Conservation (phyloP, 2,888 invertebrate species). For the Bugulina stolonifera region DNA sequence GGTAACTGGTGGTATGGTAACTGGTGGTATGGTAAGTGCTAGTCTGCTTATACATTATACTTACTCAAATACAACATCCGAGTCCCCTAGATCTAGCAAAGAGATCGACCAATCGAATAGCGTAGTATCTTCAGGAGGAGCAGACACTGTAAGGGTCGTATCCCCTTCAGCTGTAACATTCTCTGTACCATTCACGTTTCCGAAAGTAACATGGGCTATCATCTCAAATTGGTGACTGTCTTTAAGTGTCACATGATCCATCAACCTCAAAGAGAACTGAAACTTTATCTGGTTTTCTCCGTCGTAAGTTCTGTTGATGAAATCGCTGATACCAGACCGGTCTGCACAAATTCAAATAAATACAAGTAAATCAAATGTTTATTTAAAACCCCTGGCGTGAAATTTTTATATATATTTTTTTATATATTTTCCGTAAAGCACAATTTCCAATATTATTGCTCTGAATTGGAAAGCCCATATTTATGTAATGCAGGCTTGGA, state of each 20-base stretch:
- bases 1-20: too few relatives aligned
- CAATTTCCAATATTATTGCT: too few relatives aligned
- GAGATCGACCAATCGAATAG: background rate
- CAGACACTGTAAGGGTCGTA: background rate
- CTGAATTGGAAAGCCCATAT: too few relatives aligned
- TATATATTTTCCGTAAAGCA: too few relatives aligned
- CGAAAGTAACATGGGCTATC: background rate
- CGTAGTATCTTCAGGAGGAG: background rate
- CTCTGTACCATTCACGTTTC: background rate
- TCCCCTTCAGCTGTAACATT: conserved; percentile 2
- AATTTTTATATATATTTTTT: background rate
- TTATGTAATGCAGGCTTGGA: too few relatives aligned
- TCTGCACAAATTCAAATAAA: background rate
- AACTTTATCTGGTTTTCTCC: background rate
- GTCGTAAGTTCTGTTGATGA: background rate
- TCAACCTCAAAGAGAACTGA: background rate
- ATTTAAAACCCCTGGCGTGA: too few relatives aligned
- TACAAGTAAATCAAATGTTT: background rate
- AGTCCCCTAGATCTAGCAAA: background rate
- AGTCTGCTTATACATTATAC: too few relatives aligned
- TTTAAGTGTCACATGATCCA: conserved; percentile 9
- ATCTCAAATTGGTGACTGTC: background rate
- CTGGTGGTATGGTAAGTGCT: too few relatives aligned
- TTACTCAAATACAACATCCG: background rate
- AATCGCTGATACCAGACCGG: background rate